Evolutionary conservation across 2,797 vertebrate genomes (phyloP), one percentile per base, ranked within the genome.

Genomic region (Pitangus sulphuratus): DNA sequence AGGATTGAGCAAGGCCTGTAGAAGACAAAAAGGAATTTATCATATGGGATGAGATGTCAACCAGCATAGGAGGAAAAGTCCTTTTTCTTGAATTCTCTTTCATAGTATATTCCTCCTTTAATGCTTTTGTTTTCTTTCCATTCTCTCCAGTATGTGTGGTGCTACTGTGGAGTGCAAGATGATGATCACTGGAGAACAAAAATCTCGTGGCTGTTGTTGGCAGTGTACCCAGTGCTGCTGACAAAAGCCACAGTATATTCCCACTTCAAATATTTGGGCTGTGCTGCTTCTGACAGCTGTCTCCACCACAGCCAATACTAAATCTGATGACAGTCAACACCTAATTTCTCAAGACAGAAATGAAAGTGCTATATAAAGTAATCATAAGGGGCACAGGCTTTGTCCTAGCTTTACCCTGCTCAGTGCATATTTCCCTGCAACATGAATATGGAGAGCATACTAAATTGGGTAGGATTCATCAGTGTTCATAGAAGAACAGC

Each of bases 291-390:
- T 91, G 89, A 87, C 82, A 95, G 69, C 82, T 97, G 82, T 80
- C 91, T 89, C 53, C 39, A 61, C 48, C 18, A 14, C 12, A 89
- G 78, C 33, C 70, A 87, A 26, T 54, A 61, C 35, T 66, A 56
- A 69, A 76, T 82, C 81, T 87, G 78, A 89, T 61, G 42, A 48
- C 7, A 82, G 47, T 26, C 64, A 89, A 70, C 8, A 48, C 40
- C 37, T 87, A 71, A 80, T 94, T 91, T 87, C 71, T 85, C 40
- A 70, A 80, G 94, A 85, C 66, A 93, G 89, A 92, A 96, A 79
- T 51, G 20, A 70, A 40, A 72, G 33, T 66, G 47, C 28, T 45
- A 19, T 79, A 61, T 78, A 66, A 81, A 83, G 35, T n/a, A 90
- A 80, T 28, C 57, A 64, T 35, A 60, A 83, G 93, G 30, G 40